Evolutionary conservation across 2,797 vertebrate species (phyloP), one percentile per base, ranked within the genome.

Genomic region (Siniperca obscura): DNA sequence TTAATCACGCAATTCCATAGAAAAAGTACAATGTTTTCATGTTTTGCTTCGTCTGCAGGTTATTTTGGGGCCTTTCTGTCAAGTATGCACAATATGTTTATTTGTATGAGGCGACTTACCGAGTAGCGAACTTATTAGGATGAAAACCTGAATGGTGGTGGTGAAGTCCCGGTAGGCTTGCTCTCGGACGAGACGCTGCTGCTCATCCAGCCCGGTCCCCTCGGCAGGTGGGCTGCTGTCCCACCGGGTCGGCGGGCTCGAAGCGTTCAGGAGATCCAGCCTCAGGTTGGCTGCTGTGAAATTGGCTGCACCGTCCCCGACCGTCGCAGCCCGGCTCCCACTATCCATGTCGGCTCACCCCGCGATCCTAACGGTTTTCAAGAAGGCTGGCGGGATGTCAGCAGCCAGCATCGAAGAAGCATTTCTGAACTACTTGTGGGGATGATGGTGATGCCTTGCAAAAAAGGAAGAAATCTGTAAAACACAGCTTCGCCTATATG

Each of bases 121-220:
- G 78, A 99, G 92, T 68, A 99, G 93, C 3, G 98, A 98, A 36
- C 97, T 97, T 2, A 98, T 60, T 75, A 99, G 97, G 94, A 99
- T 97, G 94, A 99, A 82, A 27, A 98, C 87, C 90, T 99, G 98
- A 36, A 96, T 91, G 11, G 95, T 86, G 86, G 96, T 98, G 84
- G 96, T 96, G 95, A 99, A 99, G 89, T 97, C 96, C 80, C 96
- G 92, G 95, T 99, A 99, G 62, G 94, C 95, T 92, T 94, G 96
- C 56, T 96, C 97, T 25, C 96, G 92, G 71, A 92, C 56, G 55
- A 88, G 84, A 61, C 86, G 90, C 76, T 82, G 84, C 78, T 80
- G 88, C 36, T 89, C 57, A 2, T 82, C 90, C 69, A 70, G 83
- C 34, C 65, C 50, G 38, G 69, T 4, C 3, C 90, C 86, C 77